Base-by-base conservation (phyloP, 2,888 invertebrate species). In the Trissonchulus sp. region DNA sequence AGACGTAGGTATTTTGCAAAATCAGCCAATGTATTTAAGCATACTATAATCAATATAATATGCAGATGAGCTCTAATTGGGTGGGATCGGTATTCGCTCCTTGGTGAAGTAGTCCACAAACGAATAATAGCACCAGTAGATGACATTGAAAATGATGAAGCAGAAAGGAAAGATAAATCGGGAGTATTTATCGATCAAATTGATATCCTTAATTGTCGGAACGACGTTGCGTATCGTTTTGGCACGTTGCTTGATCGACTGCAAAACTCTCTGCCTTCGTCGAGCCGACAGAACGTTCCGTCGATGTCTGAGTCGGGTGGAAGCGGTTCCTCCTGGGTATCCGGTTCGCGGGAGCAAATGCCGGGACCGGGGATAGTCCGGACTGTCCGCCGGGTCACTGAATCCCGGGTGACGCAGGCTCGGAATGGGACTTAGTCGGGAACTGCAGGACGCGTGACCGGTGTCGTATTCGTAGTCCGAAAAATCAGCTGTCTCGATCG, bases 141-240 rank as follows among this genome's bases (percentile, higher is more conserved):
- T 71, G 71, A 71, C 90, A 86, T 98, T 98, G 88, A 98, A 98
- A 79, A 95, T 87, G 83, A 96, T 89, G 86, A 97, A 98, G 81
- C 94, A 91, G 78, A 96, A 91, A 0, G 98, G 98, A 86, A 98
- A 98, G 78, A 96, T 89, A 83, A 97, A 90, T 80, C 98, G 89
- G 35, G 96, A 96, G 86, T 95, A 97, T 83, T 95, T 95, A 87
- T 98, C 98, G 83, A 98, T 98, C 80, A 96, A 91, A 86, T 98
- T 98, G 77, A 98, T 96, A 86, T 98, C 96, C 82, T 94, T 92
- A 80, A 98, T 94, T 87, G 91, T 92, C n/a, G 94, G 94, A 89
- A 94, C 90, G 76, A 78, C 76, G 60, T 37, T 30, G 68, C 79
- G n/a, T 3, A 63, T n/a, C 3, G 65, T n/a, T 18, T 28, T 3